A percentile compares a stretch with the other conserved stretches of the same genome.
Evolutionary conservation across 1,140 invertebrate species (phyloP).

Genomic region (Drosophila lacteicornis): DNA sequence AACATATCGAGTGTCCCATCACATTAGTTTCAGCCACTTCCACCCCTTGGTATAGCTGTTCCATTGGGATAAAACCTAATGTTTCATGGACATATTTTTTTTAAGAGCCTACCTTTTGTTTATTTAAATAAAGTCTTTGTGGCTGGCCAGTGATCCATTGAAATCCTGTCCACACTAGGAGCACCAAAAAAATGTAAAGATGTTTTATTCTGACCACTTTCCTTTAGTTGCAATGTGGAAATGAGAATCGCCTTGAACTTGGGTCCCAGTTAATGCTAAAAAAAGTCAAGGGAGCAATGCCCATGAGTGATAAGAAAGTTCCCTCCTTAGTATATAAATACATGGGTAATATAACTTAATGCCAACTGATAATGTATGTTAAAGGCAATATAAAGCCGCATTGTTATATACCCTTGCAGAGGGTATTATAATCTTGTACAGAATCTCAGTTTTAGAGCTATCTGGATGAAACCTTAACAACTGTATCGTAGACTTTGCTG

Average conservation of each 20-base stretch:
- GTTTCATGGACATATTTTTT: no score
- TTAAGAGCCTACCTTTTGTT: neutral
- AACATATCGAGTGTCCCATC: no score
- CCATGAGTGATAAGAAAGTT: neutral
- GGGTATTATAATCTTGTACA: no score
- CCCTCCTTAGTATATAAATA: neutral
- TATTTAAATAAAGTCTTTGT: no score
- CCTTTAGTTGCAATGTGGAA: neutral
- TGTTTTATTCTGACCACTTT: neutral
- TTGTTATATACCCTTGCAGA: no score
- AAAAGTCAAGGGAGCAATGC: neutral
- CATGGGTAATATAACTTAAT: no score
- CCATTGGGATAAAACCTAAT: neutral
- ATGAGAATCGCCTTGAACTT: neutral
- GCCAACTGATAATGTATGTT: no score
- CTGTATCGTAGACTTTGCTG: slow-evolving; percentile 1
- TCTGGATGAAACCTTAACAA: no score
- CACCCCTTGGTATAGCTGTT: neutral
- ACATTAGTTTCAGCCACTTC: no score
- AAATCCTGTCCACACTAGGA: neutral
- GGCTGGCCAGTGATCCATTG: neutral
- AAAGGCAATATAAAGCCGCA: no score
- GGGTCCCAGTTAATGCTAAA: no score
- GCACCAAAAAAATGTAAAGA: neutral
- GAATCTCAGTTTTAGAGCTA: no score